phyloP scores from a whole-genome alignment of 2,797 vertebrate genomes.

The Mus spretus region DNA sequence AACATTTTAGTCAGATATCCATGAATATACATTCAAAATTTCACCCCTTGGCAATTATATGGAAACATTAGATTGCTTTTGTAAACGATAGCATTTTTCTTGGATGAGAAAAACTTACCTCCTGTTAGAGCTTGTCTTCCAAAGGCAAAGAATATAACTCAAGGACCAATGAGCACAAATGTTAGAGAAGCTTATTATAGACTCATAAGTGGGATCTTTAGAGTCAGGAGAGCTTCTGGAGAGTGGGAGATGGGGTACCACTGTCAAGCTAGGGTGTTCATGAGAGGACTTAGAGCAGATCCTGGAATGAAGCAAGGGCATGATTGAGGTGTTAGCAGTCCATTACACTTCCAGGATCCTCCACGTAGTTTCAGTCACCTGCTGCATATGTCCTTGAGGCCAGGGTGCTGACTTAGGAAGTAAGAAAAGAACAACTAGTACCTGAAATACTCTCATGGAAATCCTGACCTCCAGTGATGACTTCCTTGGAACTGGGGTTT shows the following conservation, averaged over 20 bases:
- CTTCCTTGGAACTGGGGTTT: not conserved
- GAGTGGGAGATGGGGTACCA: not conserved
- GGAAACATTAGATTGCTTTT: not conserved
- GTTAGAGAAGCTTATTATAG: not conserved
- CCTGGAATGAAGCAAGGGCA: not conserved
- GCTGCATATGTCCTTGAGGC: not conserved
- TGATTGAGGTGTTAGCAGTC: not conserved
- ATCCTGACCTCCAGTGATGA: not conserved
- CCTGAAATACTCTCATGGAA: not conserved
- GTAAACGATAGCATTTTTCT: not conserved
- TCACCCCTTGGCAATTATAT: not conserved
- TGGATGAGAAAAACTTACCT: not conserved
- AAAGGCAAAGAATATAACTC: not conserved
- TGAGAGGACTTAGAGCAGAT: not conserved
- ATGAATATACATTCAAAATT: constrained; percentile 30
- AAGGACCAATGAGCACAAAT: not conserved
- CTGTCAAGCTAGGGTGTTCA: not conserved
- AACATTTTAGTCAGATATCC: not conserved
- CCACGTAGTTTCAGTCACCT: not conserved
- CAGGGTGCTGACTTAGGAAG: not conserved
- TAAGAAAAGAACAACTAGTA: not conserved
- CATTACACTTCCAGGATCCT: too few species aligned
- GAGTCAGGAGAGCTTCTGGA: too few species aligned
- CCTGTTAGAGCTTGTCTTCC: not conserved
- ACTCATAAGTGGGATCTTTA: not conserved